These are phyloP conservation scores for Agriopis aurantiaria DNA, from an alignment of 2,888 invertebrate species.

Conservation along the genomic window DNA sequence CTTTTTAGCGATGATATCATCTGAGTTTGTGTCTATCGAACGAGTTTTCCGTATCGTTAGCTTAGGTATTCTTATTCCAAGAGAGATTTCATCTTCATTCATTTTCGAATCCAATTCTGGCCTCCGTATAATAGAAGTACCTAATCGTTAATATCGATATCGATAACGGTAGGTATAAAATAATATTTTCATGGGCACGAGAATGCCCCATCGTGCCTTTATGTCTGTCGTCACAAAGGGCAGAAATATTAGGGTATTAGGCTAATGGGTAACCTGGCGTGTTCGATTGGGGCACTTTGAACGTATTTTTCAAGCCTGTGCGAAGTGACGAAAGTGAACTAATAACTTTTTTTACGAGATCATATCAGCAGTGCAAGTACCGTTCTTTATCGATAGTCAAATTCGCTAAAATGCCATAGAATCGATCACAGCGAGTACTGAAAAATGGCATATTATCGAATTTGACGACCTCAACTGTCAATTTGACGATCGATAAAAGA, in stretches of 20 bases:
- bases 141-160: slow-evolving; percentile 50
- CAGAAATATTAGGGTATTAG: slow-evolving; percentile 53
- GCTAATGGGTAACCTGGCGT: slow-evolving; percentile 34
- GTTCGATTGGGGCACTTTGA: slow-evolving; percentile 22
- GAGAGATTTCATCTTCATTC: slow-evolving; percentile 21
- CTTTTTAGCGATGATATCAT: too few species aligned
- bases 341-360: too few species aligned
- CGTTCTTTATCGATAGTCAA: too few species aligned
- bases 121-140: slow-evolving; percentile 32
- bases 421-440: too few species aligned
- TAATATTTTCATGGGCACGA: slow-evolving; percentile 50
- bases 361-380: too few species aligned
- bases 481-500: too few species aligned
- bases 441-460: too few species aligned
- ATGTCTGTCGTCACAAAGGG: slow-evolving; percentile 53
- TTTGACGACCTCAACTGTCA: too few species aligned
- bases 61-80: slow-evolving; percentile 6
- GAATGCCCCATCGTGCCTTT: slow-evolving; percentile 47
- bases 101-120: slow-evolving; percentile 34
- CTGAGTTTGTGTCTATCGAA: not conserved
- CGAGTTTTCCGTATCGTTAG: not conserved
- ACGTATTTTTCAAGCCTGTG: not conserved
- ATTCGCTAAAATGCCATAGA: too few species aligned
- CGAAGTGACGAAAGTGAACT: not conserved
- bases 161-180: slow-evolving; percentile 51